Evolutionary conservation across 2,113 vertebrate genomes (phyloP).

Genomic region (Neofelis nebulosa): DNA sequence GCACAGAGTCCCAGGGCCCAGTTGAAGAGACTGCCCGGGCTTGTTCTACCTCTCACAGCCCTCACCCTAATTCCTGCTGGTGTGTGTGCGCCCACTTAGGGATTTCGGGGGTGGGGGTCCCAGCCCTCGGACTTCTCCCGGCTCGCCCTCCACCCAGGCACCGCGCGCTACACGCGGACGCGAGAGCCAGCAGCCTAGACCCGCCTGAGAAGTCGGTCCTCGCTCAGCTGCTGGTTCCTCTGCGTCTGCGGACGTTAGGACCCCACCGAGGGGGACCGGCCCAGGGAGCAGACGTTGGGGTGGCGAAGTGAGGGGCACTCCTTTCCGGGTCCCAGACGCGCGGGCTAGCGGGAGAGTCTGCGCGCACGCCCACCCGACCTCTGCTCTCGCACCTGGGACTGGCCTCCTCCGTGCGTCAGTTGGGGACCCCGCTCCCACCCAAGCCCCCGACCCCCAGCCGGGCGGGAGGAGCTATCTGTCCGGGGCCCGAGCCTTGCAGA

Average conservation of each 20-base stretch:
- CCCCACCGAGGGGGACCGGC: background rate
- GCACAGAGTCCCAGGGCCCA: background rate
- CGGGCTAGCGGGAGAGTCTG: background rate
- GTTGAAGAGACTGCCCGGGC: background rate
- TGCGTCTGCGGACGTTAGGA: background rate
- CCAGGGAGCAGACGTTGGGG: background rate
- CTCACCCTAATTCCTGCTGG: background rate
- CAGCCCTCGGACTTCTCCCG: background rate
- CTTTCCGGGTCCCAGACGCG: background rate
- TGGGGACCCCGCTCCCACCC: too few species aligned
- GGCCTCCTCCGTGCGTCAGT: background rate
- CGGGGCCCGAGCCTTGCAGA: background rate
- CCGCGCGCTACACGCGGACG: background rate
- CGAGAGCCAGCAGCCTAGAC: background rate
- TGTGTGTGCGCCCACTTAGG: background rate
- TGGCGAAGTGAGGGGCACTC: background rate
- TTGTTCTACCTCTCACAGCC: background rate
- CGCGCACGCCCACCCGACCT: background rate
- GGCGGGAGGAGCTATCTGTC: background rate
- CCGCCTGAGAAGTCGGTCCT: background rate
- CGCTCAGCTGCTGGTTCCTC: background rate
- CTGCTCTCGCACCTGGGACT: background rate
- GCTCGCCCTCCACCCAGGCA: background rate
- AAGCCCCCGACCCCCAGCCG: background rate
- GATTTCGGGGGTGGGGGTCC: background rate